Conservation (phyloP, 2,888 invertebrate genomes). For the Limenitis camilla region DNA sequence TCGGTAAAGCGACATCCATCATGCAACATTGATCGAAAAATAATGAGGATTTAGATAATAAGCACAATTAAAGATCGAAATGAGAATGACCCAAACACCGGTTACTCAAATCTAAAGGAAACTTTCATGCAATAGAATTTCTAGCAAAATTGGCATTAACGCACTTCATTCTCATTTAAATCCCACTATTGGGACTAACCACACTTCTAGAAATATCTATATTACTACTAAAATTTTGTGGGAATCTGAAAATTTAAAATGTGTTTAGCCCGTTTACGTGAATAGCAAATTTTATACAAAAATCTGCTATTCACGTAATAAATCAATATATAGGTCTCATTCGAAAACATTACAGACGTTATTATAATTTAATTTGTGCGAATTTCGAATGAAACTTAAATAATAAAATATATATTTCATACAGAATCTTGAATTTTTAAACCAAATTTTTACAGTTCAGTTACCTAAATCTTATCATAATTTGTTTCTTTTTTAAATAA, state of each 20-base stretch:
- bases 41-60: conserved; percentile 33
- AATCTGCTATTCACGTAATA: conserved; percentile 1
- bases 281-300: background rate
- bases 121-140: conserved; percentile 25
- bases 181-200: conserved; percentile 47
- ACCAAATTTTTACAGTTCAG: too few species aligned
- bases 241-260: conserved; percentile 22
- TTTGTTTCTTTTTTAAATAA: background rate
- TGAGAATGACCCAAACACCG: conserved; percentile 64
- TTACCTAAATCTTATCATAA: too few species aligned
- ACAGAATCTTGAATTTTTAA: too few species aligned
- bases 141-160: conserved; percentile 7
- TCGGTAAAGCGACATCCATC: conserved; percentile 61
- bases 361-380: background rate
- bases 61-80: conserved; percentile 54
- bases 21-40: conserved; percentile 61
- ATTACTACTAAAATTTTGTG: background rate
- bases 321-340: conserved; percentile 12
- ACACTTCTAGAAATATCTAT: conserved; percentile 32
- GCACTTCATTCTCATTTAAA: conserved; percentile 66
- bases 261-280: conserved; percentile 30
- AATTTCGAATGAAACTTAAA: background rate
- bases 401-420: background rate
- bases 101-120: conserved; percentile 25
- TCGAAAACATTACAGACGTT: conserved; percentile 6